phyloP scores from a whole-genome alignment of 2,888 invertebrate genomes.

The Chymomyza procnemis region DNA sequence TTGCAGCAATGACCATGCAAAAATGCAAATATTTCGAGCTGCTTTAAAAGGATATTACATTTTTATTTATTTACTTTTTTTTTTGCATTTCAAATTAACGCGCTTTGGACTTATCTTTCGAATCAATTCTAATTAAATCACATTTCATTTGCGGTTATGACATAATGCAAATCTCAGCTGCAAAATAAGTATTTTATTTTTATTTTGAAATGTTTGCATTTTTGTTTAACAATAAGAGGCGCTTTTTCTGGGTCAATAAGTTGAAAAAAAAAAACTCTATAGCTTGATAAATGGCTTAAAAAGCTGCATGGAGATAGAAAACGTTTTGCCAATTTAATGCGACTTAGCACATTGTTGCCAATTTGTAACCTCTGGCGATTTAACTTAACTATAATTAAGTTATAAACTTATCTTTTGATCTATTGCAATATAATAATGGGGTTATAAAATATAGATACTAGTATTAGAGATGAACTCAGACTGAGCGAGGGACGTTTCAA shows the following conservation, averaged over 20 bases:
- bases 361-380: constrained; percentile 48
- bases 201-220: not conserved
- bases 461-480: no score
- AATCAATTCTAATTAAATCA: not conserved
- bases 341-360: constrained; percentile 38
- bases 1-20: constrained; percentile 9
- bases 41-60: constrained; percentile 62
- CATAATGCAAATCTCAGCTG: constrained; percentile 42
- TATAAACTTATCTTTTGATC: constrained; percentile 47
- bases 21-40: constrained; percentile 59
- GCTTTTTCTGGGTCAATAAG: not conserved
- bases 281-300: constrained; percentile 36
- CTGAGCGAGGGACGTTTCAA: no score
- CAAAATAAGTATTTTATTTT: not conserved
- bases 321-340: constrained; percentile 56
- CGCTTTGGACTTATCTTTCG: not conserved
- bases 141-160: constrained; percentile 43
- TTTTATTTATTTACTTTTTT: not conserved
- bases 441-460: not conserved
- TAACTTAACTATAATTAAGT: constrained; percentile 63
- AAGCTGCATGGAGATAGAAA: constrained; percentile 11
- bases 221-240: not conserved
- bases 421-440: not conserved
- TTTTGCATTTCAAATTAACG: constrained; percentile 3
- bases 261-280: not conserved